These are phyloP conservation scores for Damaliscus lunatus DNA, from an alignment of 2,113 vertebrate genomes.

Conservation along the genomic window DNA sequence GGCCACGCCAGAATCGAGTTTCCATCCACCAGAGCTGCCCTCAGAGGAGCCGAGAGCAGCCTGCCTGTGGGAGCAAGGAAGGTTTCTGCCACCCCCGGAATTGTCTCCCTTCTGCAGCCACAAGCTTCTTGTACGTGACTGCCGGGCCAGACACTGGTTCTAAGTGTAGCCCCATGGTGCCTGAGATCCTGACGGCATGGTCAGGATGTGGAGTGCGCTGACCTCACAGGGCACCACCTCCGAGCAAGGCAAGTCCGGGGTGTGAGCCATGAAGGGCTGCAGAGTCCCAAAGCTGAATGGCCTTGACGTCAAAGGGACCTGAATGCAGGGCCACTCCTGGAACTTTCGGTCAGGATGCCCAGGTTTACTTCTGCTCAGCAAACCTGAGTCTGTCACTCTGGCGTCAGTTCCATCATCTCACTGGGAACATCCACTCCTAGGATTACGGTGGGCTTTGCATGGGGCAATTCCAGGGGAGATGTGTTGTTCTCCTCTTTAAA, in stretches of 20 bases:
- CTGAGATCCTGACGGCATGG: neutral
- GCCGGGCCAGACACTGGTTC: accelerated
- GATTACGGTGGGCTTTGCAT: too few relatives aligned
- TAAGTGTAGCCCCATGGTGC: neutral
- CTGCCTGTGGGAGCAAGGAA: neutral
- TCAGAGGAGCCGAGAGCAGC: accelerated
- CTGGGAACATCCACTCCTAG: too few relatives aligned
- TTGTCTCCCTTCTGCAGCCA: accelerated
- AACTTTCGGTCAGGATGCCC: accelerated
- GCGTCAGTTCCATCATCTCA: neutral
- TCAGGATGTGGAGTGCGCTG: neutral
- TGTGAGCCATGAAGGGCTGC: neutral
- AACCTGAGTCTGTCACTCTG: accelerated
- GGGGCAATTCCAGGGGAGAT: neutral
- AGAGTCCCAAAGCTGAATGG: accelerated
- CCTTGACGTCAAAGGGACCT: accelerated
- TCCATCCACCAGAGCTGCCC: neutral
- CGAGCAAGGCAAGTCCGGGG: accelerated
- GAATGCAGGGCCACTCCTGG: accelerated
- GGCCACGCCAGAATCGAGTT: too few relatives aligned
- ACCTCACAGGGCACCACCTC: neutral
- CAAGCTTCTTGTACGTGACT: accelerated
- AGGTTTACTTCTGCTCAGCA: neutral
- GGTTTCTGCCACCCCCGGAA: accelerated
- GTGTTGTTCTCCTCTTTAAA: neutral